Evolutionary conservation across 1,140 invertebrate species (phyloP), one percentile per base, ranked within the genome.

Genomic region (Phymastichus coffea): DNA sequence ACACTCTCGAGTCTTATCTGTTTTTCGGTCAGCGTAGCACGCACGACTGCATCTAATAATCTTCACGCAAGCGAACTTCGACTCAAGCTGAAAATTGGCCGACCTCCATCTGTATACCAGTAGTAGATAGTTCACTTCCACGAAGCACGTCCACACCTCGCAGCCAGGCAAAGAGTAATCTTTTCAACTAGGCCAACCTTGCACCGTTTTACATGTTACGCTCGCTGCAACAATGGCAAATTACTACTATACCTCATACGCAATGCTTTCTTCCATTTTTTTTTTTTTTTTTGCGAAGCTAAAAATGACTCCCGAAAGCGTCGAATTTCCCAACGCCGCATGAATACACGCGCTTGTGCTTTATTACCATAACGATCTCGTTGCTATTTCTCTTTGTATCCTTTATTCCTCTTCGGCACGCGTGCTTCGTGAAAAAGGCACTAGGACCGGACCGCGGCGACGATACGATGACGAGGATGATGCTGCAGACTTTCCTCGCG

Each of bases 271-370:
- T 38, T 38, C 35, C 3, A 4, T 38, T n/a, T 38, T 19, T 47
- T 20, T 69, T 70, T 66, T 67, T 69, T 71, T 74, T 75, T 76
- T 76, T 70, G 73, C 72, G 75, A 75, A n/a, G 57, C 14, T 52
- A 70, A 71, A 73, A 72, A 66, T n/a, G 68, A 65, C 52, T 15
- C 4, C 28, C 17, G 17, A n/a, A n/a, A 37, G 35, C 10, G n/a
- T 41, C 51, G 30, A 37, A 10, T 48, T 57, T 57, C 30, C 15
- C 43, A 57, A 48, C 33, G 44, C 25, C 15, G 19, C 19, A 14
- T 26, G 20, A 9, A 4, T 52, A 17, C 3, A 17, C 8, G 33
- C 22, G 20, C 37, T 9, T 19, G 19, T 23, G 30, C 1, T 44
- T 58, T 44, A 51, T 51, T 51, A 58, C 35, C 55, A 57, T 57